A percentile compares a stretch with the other conserved stretches of the same genome.
These are phyloP conservation scores for Telmatochromis sp. DNA, from an alignment of 2,113 vertebrate genomes.

Conservation along the genomic window DNA sequence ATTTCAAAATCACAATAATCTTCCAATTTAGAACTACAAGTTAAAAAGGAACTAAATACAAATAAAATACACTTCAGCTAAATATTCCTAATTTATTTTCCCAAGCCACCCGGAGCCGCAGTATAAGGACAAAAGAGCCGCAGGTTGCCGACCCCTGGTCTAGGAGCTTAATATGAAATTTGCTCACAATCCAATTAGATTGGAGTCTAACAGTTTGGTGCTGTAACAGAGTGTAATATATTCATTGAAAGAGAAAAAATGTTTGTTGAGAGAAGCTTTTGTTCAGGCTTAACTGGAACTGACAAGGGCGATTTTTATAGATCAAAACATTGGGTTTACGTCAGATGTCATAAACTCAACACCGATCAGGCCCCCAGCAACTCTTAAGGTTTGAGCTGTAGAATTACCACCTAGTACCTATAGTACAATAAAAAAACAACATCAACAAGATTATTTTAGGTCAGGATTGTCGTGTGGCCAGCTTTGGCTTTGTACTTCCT, in stretches of 20 bases:
- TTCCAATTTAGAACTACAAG: background rate
- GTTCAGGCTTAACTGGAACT: background rate
- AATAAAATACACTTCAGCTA: background rate
- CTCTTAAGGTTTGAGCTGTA: background rate
- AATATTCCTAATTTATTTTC: background rate
- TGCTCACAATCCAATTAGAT: background rate
- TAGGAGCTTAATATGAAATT: background rate
- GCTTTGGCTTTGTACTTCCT: background rate
- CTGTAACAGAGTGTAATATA: background rate
- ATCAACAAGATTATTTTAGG: background rate
- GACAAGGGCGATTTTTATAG: background rate
- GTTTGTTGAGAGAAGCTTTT: background rate
- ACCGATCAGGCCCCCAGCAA: background rate
- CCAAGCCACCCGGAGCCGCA: background rate
- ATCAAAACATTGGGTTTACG: background rate
- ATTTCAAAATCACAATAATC: background rate
- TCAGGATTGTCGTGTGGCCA: background rate
- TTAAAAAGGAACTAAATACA: background rate
- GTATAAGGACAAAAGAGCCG: fast-evolving
- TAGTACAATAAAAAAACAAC: background rate
- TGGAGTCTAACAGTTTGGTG: background rate
- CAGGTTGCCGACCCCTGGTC: fast-evolving
- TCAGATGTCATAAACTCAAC: background rate
- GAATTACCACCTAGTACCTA: background rate
- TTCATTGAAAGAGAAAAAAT: background rate